Evolutionary conservation across 1,140 invertebrate species (phyloP).

Genomic region (Drosophila pseudoananassae): DNA sequence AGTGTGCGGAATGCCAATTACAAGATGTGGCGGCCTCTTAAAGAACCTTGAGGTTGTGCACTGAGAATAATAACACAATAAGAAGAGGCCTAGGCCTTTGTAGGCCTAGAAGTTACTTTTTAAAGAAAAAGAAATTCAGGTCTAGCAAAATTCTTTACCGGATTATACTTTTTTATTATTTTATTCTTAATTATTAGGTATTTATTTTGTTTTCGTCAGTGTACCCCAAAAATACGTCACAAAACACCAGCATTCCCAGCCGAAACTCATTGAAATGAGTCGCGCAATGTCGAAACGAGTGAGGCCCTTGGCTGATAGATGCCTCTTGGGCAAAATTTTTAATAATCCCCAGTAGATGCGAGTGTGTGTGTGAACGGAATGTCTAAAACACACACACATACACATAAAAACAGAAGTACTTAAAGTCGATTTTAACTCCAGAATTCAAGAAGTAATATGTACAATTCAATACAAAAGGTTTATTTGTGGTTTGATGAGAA

Average conservation of each 20-base stretch:
- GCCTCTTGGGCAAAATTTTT: constrained; percentile 72
- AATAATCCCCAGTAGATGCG: constrained; percentile 61
- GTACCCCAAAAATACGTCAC: neutral
- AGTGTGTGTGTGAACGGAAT: neutral
- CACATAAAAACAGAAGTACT: constrained; percentile 1
- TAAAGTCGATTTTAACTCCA: constrained; percentile 1
- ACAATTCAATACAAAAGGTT: neutral
- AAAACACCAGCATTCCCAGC: constrained; percentile 2
- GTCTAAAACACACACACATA: neutral
- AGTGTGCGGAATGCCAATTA: constrained; percentile 81
- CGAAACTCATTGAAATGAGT: constrained; percentile 76
- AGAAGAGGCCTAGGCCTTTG: no score
- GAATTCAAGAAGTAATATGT: no score
- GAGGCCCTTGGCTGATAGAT: constrained; percentile 69
- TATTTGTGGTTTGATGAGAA: neutral
- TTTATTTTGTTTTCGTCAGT: neutral
- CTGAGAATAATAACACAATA: neutral
- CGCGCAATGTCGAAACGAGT: constrained; percentile 52
- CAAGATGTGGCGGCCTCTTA: constrained; percentile 59
- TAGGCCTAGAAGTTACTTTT: neutral
- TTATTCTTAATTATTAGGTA: no score
- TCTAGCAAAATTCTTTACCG: no score
- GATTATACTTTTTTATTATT: no score
- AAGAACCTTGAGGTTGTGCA: neutral
- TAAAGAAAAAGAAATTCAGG: neutral